Percentiles rank a stretch among this genome's conserved stretches.
These are phyloP conservation scores for Brachypteracias leptosomus DNA, from an alignment of 2,113 vertebrate species.

Conservation along the genomic window DNA sequence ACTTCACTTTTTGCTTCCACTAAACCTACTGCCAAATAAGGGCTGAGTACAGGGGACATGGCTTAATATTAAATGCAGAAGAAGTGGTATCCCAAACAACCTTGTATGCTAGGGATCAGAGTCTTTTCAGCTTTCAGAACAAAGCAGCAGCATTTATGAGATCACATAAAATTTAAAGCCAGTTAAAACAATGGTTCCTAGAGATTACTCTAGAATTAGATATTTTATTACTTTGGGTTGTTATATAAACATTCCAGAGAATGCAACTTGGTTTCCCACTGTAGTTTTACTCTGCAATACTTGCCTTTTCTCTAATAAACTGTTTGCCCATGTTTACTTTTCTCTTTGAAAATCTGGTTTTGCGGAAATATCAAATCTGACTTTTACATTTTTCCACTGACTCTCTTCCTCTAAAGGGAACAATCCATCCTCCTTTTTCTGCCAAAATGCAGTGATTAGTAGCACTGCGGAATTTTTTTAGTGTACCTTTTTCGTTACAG, in stretches of 20 bases:
- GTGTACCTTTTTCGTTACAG: background rate
- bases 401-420: slow-evolving; percentile 4
- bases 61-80: background rate
- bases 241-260: background rate
- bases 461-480: background rate
- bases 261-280: background rate
- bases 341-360: background rate
- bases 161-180: background rate
- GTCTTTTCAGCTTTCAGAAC: background rate
- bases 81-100: accelerated
- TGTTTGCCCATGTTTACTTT: background rate
- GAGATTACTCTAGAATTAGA: background rate
- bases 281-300: background rate
- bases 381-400: background rate
- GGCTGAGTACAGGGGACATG: background rate
- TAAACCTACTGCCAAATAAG: background rate
- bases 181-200: background rate
- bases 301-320: background rate
- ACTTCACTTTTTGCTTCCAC: background rate
- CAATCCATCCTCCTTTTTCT: background rate
- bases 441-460: background rate
- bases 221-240: background rate
- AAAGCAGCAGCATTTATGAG: background rate
- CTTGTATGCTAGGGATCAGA: background rate
- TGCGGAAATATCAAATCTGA: background rate